Percentiles rank a stretch among this genome's conserved stretches.
Conservation (phyloP, 2,113 vertebrate species). For the Eulemur macaco region DNA sequence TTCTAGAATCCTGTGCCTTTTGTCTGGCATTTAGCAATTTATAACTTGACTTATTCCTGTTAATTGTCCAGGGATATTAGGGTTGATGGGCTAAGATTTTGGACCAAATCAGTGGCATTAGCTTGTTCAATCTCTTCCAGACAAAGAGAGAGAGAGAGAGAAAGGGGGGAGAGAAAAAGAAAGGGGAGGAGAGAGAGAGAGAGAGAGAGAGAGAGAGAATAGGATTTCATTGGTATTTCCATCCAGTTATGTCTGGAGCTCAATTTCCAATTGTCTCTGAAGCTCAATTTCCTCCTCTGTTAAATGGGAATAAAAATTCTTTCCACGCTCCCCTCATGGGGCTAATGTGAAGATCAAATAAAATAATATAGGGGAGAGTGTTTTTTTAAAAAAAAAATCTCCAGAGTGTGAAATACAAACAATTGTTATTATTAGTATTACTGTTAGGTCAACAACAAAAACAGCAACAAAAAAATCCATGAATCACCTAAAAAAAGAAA, state of each 20-base stretch:
- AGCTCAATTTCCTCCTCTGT: not conserved
- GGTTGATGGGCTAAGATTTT: not conserved
- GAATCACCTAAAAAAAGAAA: not conserved
- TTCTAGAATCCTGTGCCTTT: not conserved
- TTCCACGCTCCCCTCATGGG: not conserved
- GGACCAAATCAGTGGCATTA: not conserved
- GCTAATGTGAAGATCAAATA: not conserved
- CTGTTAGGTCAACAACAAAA: not conserved
- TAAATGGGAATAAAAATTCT: not conserved
- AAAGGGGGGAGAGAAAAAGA: rapidly evolving
- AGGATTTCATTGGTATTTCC: not conserved
- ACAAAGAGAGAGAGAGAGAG: not conserved
- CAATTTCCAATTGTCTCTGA: slow-evolving; percentile 1
- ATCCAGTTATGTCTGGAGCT: not conserved
- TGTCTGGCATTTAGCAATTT: not conserved
- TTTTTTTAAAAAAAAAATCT: not conserved
- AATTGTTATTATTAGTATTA: not conserved
- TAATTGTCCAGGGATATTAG: not conserved
- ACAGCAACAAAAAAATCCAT: not conserved
- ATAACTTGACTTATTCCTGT: not conserved
- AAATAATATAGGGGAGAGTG: not conserved
- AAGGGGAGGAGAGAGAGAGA: not conserved
- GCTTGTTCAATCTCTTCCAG: not conserved
- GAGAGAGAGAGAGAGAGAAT: not conserved
- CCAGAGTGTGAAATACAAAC: not conserved